Conservation (phyloP, 2,797 vertebrate genomes). For the Hypotaenidia okinawae region DNA sequence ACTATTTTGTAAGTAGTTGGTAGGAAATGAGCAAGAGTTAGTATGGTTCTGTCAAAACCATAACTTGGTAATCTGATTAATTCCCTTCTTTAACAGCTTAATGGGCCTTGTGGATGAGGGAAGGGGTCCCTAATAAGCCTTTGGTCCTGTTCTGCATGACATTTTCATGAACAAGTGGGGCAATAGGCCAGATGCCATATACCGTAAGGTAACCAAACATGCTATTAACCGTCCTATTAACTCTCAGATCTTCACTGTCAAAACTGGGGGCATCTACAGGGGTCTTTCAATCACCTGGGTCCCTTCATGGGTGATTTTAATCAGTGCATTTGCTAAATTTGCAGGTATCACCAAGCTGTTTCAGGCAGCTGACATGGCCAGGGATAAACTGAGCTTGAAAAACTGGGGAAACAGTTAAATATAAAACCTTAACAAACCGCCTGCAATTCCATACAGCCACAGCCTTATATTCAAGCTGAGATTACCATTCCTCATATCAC, state of each 20-base stretch:
- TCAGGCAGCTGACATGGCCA: neutral
- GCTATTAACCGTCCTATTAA: neutral
- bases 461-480: neutral
- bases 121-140: neutral
- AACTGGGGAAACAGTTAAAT: neutral
- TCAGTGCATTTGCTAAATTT: neutral
- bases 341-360: neutral
- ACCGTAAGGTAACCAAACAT: neutral
- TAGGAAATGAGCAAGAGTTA: neutral
- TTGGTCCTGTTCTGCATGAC: neutral
- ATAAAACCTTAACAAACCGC: neutral
- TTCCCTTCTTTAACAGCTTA: neutral
- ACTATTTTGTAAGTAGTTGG: neutral
- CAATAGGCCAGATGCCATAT: neutral
- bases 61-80: neutral
- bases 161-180: neutral
- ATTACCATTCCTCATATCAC: neutral
- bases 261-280: neutral
- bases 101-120: neutral
- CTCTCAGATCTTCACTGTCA: neutral
- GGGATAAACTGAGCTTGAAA: neutral
- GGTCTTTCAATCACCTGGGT: neutral
- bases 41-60: neutral
- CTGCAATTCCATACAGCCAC: neutral
- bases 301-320: neutral